These are phyloP conservation scores for Zapornia atra DNA, from an alignment of 2,113 vertebrate species.

Conservation along the genomic window DNA sequence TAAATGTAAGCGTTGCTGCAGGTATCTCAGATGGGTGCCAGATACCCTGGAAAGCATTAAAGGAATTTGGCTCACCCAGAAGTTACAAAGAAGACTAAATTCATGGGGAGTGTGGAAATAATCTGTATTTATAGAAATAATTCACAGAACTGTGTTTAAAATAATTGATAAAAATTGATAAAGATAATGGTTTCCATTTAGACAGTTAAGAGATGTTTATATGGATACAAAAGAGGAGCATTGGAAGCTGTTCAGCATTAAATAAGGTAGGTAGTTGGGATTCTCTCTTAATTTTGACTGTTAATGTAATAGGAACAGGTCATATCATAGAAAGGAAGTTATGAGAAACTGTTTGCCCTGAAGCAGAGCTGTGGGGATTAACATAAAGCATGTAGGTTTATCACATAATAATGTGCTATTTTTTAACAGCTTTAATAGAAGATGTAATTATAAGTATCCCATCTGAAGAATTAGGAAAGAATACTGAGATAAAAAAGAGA, in stretches of 20 bases:
- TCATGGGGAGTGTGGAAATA: neutral
- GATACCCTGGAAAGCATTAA: neutral
- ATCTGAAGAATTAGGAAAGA: slow-evolving; percentile 41
- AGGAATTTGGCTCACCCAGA: neutral
- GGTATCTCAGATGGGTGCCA: neutral
- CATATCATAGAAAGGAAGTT: slow-evolving; percentile 1
- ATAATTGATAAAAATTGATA: neutral
- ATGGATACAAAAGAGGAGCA: neutral
- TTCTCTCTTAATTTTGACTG: slow-evolving; percentile 16
- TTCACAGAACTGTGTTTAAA: neutral
- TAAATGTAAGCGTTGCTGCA: slow-evolving; percentile 50
- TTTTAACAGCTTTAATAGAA: slow-evolving; percentile 36
- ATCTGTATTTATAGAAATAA: neutral
- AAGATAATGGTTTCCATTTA: neutral
- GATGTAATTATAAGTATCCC: slow-evolving; percentile 41
- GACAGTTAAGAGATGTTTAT: neutral
- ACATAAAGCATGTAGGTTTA: neutral
- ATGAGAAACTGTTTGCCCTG: slow-evolving; percentile 43
- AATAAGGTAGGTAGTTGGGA: neutral
- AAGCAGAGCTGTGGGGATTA: slow-evolving; percentile 27
- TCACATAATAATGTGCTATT: slow-evolving; percentile 26
- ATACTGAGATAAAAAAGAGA: slow-evolving; percentile 15
- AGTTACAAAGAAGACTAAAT: neutral
- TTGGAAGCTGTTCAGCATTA: neutral
- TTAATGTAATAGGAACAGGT: neutral